phyloP scores from a whole-genome alignment of 2,113 vertebrate species.

The Carlito syrichta region DNA sequence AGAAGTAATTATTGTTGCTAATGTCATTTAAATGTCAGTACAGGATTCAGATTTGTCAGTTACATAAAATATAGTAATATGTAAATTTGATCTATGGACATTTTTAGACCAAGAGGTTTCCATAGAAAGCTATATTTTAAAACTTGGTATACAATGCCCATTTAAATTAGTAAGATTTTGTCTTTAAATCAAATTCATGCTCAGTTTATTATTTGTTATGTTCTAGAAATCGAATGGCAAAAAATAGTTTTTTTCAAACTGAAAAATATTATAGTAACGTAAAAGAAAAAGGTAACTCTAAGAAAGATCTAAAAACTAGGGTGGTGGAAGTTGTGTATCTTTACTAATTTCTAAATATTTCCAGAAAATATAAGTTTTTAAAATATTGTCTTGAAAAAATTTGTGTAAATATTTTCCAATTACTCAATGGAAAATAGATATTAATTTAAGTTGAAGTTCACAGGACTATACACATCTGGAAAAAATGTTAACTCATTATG shows the following conservation, averaged over 20 bases:
- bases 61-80: not conserved
- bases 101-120: not conserved
- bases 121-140: not conserved
- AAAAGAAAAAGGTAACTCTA: not conserved
- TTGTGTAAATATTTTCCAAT: not conserved
- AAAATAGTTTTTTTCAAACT: not conserved
- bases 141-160: not conserved
- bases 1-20: not conserved
- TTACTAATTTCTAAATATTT: not conserved
- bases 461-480: not conserved
- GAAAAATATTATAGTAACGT: not conserved
- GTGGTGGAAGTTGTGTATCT: not conserved
- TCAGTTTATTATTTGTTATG: not conserved
- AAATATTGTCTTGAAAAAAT: not conserved
- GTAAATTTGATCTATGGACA: not conserved
- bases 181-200: not conserved
- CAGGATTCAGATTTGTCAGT: not conserved
- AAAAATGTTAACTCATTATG: not conserved
- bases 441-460: not conserved
- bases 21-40: not conserved
- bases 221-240: not conserved
- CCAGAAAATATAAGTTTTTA: not conserved
- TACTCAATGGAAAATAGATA: not conserved
- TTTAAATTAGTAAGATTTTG: not conserved
- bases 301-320: not conserved